Evolutionary conservation across 2,888 invertebrate species (phyloP), one percentile per base, ranked within the genome.

Genomic region (Napeogenes sylphis): DNA sequence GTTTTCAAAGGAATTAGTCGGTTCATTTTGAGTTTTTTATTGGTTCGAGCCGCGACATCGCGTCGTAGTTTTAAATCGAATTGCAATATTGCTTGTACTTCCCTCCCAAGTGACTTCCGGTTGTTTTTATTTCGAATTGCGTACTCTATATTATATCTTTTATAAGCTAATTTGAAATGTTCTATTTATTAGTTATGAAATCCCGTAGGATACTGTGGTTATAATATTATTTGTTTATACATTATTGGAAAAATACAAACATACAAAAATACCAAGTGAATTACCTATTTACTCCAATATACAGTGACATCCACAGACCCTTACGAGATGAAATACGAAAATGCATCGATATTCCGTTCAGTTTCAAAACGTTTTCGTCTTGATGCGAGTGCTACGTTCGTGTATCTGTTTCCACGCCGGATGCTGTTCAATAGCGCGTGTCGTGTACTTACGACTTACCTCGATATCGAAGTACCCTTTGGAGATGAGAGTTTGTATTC

Each of bases 331-430:
- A 65, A 70, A 70, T 64, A 65, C 65, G 63, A 66, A 68, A 69
- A 66, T 70, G 62, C 67, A 65, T 62, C 59, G 65, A 70, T 68
- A 67, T 70, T 70, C 61, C 60, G 64, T 59, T 67, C 60, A 58
- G 60, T 8, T 58, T 42, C 4, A 62, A 64, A 65, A 67, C 67
- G 66, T 69, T 68, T 63, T 70, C 68, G 64, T 69, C 64, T 63
- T 54, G 62, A 63, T 66, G 63, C 63, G 64, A 62, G 63, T 67
- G 69, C 71, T 62, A 68, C 72, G 71, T 79, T 77, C 74, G 72
- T 76, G 73, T 86, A 87, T 88, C 84, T 80, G 82, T 87, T 89
- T 89, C 84, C 87, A 77, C 79, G 79, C 83, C 84, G 85, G 72
- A 70, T 82, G 79, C 73, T 80, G 83, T 84, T 84, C 88, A 89